Conservation (phyloP, 2,888 invertebrate genomes). For the Rhorus exstirpatorius region DNA sequence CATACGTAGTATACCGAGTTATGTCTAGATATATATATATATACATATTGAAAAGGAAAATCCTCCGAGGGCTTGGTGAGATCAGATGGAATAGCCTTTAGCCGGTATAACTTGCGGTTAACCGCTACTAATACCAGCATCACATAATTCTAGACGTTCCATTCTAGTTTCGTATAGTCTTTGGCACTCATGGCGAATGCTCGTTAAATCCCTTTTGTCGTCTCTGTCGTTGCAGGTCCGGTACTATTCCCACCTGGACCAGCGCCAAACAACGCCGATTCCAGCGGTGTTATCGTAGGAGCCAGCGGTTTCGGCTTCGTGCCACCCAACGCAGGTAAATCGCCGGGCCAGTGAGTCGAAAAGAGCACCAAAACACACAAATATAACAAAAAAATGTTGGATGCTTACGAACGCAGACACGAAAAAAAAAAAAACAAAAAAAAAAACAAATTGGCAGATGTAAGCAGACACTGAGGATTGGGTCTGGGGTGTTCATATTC, state of each 20-base stretch:
- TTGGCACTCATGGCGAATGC: neutral
- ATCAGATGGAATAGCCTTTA: conserved; percentile 26
- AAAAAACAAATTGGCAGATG: conserved; percentile 35
- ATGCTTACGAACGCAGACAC: conserved; percentile 51
- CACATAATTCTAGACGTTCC: conserved; percentile 6
- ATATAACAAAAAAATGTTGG: conserved; percentile 40
- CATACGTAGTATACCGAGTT: neutral
- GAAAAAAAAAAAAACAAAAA: neutral
- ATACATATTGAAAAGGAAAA: neutral
- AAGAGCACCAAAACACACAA: conserved; percentile 25
- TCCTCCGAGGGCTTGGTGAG: neutral
- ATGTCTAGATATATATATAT: neutral
- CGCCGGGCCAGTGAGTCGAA: conserved; percentile 81
- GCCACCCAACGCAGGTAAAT: conserved; percentile 91
- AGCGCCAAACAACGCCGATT: conserved; percentile 89
- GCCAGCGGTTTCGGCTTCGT: conserved; percentile 95
- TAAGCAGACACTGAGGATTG: conserved; percentile 23
- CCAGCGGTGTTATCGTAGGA: conserved; percentile 93
- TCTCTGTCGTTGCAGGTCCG: conserved; percentile 88
- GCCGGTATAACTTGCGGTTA: conserved; percentile 32
- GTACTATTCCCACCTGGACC: conserved; percentile 92
- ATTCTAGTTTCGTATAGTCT: neutral
- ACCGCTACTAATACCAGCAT: conserved; percentile 30
- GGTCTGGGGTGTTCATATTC: conserved; percentile 34
- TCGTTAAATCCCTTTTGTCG: conserved; percentile 11